These are phyloP conservation scores for Geotrupes spiniger DNA, from an alignment of 2,888 invertebrate genomes.

Conservation along the genomic window DNA sequence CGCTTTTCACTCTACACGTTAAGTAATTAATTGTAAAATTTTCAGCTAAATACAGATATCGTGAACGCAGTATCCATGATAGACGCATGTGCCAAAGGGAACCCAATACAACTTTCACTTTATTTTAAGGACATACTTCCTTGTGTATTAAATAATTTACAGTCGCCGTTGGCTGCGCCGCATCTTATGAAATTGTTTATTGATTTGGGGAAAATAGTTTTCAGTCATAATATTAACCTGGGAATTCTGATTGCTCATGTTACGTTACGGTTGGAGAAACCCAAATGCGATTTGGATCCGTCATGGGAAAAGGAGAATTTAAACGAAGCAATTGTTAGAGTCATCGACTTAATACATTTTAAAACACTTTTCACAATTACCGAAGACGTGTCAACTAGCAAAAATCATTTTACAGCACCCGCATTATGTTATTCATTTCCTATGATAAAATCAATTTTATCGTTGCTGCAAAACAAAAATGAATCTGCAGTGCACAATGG, in stretches of 20 bases:
- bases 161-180: slow-evolving; percentile 77
- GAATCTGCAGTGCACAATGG: slow-evolving; percentile 30
- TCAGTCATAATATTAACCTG: slow-evolving; percentile 50
- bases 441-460: slow-evolving; percentile 64
- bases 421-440: slow-evolving; percentile 83
- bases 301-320: slow-evolving; percentile 75
- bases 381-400: slow-evolving; percentile 27
- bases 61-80: slow-evolving; percentile 54
- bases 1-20: slow-evolving; percentile 41
- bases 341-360: slow-evolving; percentile 59
- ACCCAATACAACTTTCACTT: slow-evolving; percentile 53
- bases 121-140: slow-evolving; percentile 59
- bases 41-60: slow-evolving; percentile 46
- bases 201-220: slow-evolving; percentile 59
- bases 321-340: slow-evolving; percentile 59
- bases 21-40: slow-evolving; percentile 17
- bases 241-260: slow-evolving; percentile 66
- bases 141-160: slow-evolving; percentile 60
- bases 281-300: slow-evolving; percentile 74
- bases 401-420: slow-evolving; percentile 59
- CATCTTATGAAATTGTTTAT: slow-evolving; percentile 61
- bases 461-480: slow-evolving; percentile 35
- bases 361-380: slow-evolving; percentile 49
- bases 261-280: slow-evolving; percentile 71
- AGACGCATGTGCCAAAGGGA: slow-evolving; percentile 54